Evolutionary conservation across 1,140 invertebrate genomes (phyloP), one percentile per base, ranked within the genome.

Genomic region (Tribolium castaneum): DNA sequence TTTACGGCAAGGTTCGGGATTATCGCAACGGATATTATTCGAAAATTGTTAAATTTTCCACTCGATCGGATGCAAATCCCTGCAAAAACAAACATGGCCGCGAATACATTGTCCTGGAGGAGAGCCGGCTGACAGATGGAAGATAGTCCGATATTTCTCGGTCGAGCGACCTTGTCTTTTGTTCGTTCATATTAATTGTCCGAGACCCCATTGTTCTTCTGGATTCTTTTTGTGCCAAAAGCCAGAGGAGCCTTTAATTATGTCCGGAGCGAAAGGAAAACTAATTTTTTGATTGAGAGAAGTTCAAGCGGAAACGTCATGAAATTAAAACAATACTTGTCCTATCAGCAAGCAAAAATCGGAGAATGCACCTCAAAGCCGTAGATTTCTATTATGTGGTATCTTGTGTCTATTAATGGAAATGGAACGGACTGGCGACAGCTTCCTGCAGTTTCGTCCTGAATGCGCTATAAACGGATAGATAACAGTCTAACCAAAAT

Each of bases 161-260:
- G 59, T 66, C 59, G 59, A 35, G 25, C 30, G 30, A 35, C 59
- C 59, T 66, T 66, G 30, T 34, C 59, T 66, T 66, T 66, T 66
- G 59, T 66, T 66, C 59, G 39, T 66, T 35, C 59, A 66, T 66
- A 66, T 66, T 66, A 66, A 66, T 66, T 66, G 59, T 66, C 59
- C 59, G 12, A 66, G 59, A 13, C 25, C 6, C 59, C n/a, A 66
- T 66, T 66, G 59, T 66, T 34, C 59, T 35, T 30, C 59, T 10
- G 5, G 30, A 12, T 35, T 35, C 59, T 35, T 59, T 66, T 66
- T 66, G 59, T 66, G 9, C 6, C 12, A 35, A 22, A 59, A 7
- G 51, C 13, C 13, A 7, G 51, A 12, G 13, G 54, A n/a, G 10
- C 59, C 12, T 66, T 30, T 66, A 66, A 66, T 66, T 66, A 66